Conservation (phyloP, 2,888 invertebrate species). For the Schrankia costaestrigalis region DNA sequence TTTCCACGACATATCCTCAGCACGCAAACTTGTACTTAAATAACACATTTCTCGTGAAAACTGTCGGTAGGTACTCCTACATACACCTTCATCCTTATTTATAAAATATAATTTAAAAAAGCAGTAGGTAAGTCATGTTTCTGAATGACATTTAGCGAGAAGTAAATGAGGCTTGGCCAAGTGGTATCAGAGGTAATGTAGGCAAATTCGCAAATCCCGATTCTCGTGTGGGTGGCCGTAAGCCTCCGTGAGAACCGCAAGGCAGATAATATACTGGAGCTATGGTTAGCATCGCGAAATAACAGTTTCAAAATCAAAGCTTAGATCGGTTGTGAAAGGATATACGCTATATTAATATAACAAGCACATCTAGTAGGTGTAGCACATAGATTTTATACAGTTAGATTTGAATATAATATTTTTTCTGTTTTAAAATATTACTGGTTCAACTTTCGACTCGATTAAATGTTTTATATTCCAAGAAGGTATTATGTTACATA, state of each 20-base stretch:
- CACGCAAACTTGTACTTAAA: conserved; percentile 44
- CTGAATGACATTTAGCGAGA: conserved; percentile 9
- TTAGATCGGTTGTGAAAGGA: conserved; percentile 30
- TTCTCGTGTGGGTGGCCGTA: conserved; percentile 43
- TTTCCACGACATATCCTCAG: conserved; percentile 36
- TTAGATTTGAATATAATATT: conserved; percentile 1
- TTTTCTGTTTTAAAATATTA: conserved; percentile 3
- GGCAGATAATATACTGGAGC: conserved; percentile 26
- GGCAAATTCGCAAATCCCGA: conserved; percentile 47
- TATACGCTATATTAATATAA: no score
- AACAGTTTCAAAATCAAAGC: conserved; percentile 42
- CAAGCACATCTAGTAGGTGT: conserved; percentile 4
- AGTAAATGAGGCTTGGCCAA: conserved; percentile 24
- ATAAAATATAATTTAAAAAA: conserved; percentile 10
- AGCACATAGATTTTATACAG: no score
- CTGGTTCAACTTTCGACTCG: conserved; percentile 4
- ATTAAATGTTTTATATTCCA: conserved; percentile 1
- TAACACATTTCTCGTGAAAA: conserved; percentile 37
- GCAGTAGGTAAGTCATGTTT: conserved; percentile 27
- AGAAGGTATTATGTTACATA: neutral
- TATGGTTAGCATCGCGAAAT: conserved; percentile 40
- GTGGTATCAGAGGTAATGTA: conserved; percentile 38
- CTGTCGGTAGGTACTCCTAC: conserved; percentile 22
- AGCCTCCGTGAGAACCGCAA: conserved; percentile 45
- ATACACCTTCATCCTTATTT: conserved; percentile 20